Evolutionary conservation across 2,888 invertebrate genomes (phyloP), one percentile per base, ranked within the genome.

Genomic region (Drosophila birchii): DNA sequence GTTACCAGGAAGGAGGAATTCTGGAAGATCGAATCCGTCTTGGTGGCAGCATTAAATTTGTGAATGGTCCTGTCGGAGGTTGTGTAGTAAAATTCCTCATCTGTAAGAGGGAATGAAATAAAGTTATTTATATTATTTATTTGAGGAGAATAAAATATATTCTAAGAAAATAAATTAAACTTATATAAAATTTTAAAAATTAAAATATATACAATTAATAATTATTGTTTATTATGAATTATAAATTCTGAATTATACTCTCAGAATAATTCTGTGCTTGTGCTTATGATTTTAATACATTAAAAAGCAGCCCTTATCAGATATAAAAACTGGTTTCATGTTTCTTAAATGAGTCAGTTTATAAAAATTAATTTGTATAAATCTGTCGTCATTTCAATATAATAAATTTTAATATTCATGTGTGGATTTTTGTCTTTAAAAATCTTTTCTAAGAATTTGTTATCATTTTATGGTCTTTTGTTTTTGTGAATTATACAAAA

Each of bases 51-150:
- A 89, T 95, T 93, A 77, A 92, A 94, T 66, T 93, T 90, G 56
- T 84, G 86, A 5, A 92, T 90, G 4, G 91, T 88, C 54, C 70
- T 85, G 60, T 92, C 91, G 11, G 64, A 36, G 26, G 88, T 78
- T 5, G 89, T 89, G 79, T 93, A 95, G 18, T 94, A 93, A 76
- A 95, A 94, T 80, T 94, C 94, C 5, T 93, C 92, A 75, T 94
- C 95, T 94, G 91, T 38, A 88, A 29, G 8, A 29, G 3, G 3
- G 26, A 26, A 26, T 23, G 23, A 23, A 23, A 23, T 23, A 23
- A 23, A 23, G 23, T 23, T 23, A 23, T 23, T 23, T 23, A 23
- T 23, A 23, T 26, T 26, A 26, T 26, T 26, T 5, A 26, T 5
- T 3, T 23, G 23, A 4, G 2, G 23, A 23, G 4, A 23, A 23